Evolutionary conservation across 2,797 vertebrate species (phyloP).

Genomic region (Artibeus lituratus): DNA sequence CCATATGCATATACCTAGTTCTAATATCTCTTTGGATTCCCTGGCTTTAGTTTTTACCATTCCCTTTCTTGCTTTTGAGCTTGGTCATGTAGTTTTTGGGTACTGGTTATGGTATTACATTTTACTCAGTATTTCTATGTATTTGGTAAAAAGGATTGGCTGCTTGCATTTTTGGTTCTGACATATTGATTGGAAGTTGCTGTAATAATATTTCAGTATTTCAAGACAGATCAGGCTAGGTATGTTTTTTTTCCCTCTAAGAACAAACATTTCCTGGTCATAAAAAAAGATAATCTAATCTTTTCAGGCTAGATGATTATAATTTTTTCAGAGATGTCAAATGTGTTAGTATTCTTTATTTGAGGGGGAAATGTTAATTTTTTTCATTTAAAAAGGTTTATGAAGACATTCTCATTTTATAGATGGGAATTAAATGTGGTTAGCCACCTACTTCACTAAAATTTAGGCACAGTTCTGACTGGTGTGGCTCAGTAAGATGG

Average conservation of each 20-base stretch:
- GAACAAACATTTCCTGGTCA: conserved; percentile 11
- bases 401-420: not conserved
- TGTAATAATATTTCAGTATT: not conserved
- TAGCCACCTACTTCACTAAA: conserved; percentile 5
- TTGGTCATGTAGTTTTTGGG: not conserved
- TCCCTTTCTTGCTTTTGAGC: not conserved
- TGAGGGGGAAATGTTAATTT: not conserved
- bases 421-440: not conserved
- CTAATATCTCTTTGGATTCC: not conserved
- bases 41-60: not conserved
- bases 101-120: not conserved
- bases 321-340: conserved; percentile 22
- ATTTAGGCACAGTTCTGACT: not conserved
- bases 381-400: conserved; percentile 23
- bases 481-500: no score
- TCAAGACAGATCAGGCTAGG: not conserved
- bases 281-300: not conserved
- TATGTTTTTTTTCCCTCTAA: not conserved
- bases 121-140: not conserved
- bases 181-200: not conserved
- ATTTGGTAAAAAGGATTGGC: not conserved
- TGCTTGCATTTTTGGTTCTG: conserved; percentile 15
- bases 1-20: not conserved
- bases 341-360: not conserved
- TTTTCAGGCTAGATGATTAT: not conserved